Percentiles rank a stretch among this genome's conserved stretches.
Evolutionary conservation across 2,113 vertebrate species (phyloP).

Genomic region (Catagonus wagneri): DNA sequence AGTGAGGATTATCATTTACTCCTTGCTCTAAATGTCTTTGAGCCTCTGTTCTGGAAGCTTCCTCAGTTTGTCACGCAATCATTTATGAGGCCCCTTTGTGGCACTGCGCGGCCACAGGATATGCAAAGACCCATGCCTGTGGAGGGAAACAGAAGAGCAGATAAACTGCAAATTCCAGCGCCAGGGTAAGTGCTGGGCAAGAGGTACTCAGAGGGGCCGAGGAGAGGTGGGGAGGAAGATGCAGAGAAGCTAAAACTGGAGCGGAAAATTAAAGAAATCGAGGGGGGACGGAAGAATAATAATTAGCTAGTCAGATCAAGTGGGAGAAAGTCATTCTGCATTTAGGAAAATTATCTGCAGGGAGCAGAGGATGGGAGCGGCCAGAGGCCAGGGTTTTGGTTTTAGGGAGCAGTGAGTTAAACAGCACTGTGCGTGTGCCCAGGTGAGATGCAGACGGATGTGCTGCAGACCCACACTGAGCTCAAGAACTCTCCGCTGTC

Average conservation of each 20-base stretch:
- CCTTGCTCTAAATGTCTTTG: background rate
- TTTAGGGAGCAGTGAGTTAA: background rate
- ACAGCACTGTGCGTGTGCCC: background rate
- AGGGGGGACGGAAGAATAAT: background rate
- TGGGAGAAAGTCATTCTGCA: background rate
- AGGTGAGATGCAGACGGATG: background rate
- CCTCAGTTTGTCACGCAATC: background rate
- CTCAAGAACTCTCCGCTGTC: background rate
- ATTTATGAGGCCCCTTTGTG: background rate
- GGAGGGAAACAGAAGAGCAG: background rate
- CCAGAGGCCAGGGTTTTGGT: fast-evolving
- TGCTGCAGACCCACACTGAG: too few relatives aligned
- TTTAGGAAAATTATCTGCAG: background rate
- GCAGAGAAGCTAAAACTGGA: background rate
- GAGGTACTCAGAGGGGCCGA: background rate
- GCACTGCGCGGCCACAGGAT: background rate
- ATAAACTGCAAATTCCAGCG: background rate
- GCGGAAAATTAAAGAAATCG: background rate
- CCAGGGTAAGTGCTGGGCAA: conserved; percentile 51
- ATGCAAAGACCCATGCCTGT: background rate
- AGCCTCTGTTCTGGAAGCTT: background rate
- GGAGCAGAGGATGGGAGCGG: background rate
- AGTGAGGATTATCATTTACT: background rate
- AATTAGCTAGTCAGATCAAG: background rate
- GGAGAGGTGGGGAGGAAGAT: fast-evolving